A percentile compares a stretch with the other conserved stretches of the same genome.
Evolutionary conservation across 2,113 vertebrate species (phyloP).

Genomic region (Damaliscus lunatus): DNA sequence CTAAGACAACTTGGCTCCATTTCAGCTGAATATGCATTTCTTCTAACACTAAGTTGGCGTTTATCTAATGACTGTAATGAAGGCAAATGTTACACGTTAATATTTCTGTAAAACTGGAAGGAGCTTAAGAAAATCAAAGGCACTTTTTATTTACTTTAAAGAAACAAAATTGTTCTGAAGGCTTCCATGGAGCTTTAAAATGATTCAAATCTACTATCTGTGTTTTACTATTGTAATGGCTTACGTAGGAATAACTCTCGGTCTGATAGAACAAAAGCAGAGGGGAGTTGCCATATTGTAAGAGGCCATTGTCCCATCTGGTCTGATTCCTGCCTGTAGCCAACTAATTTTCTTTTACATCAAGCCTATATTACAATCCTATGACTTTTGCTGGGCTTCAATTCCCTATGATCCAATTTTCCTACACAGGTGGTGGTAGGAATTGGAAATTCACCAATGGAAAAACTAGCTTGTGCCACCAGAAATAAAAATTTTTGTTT

Average conservation of each 20-base stretch:
- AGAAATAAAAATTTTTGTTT: background rate
- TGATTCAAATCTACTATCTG: background rate
- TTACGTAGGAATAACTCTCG: background rate
- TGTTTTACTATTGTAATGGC: background rate
- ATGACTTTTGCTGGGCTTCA: background rate
- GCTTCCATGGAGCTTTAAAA: background rate
- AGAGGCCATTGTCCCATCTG: background rate
- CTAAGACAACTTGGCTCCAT: slow-evolving; percentile 59
- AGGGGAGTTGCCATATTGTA: background rate
- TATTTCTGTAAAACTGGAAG: slow-evolving; percentile 40
- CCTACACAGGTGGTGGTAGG: background rate
- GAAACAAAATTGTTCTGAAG: slow-evolving; percentile 32
- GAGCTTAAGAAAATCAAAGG: slow-evolving; percentile 31
- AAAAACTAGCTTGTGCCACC: background rate
- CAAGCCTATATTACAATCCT: background rate
- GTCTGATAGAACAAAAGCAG: background rate
- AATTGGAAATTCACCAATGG: slow-evolving; percentile 10
- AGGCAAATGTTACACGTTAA: slow-evolving; percentile 55
- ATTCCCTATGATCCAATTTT: background rate
- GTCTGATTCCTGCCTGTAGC: background rate
- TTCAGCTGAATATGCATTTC: slow-evolving; percentile 61
- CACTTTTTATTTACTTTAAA: slow-evolving; percentile 27
- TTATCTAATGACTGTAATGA: slow-evolving; percentile 64
- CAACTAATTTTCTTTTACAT: slow-evolving; percentile 34
- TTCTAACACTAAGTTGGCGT: slow-evolving; percentile 48